Evolutionary conservation across 2,888 invertebrate species (phyloP).

Genomic region (Trimorus sp.): DNA sequence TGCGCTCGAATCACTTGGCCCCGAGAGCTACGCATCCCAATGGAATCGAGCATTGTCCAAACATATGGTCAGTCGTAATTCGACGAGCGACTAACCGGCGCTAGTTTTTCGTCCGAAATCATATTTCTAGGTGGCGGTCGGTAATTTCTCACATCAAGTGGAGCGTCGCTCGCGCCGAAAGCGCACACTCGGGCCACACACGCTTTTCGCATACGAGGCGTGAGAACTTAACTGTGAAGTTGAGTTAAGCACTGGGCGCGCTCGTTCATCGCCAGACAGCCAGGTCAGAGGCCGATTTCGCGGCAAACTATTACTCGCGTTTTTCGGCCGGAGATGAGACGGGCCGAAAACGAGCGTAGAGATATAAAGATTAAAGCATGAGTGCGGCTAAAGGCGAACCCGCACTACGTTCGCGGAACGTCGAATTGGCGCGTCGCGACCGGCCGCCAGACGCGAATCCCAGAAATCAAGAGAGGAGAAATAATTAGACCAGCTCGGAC

Average conservation of each 20-base stretch:
- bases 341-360: neutral
- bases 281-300: constrained; percentile 2
- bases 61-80: no score
- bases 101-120: constrained; percentile 43
- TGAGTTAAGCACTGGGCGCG: constrained; percentile 21
- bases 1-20: neutral
- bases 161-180: constrained; percentile 44
- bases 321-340: constrained; percentile 11
- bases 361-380: neutral
- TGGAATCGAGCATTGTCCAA: no score
- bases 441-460: neutral
- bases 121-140: constrained; percentile 40
- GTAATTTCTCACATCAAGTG: constrained; percentile 37
- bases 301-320: neutral
- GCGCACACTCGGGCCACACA: constrained; percentile 44
- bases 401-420: no score
- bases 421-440: neutral
- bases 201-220: constrained; percentile 76
- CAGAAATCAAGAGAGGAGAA: no score
- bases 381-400: no score
- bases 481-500: no score
- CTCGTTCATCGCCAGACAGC: constrained; percentile 62
- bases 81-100: neutral
- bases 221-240: constrained; percentile 80
- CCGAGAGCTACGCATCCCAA: no score